phyloP scores from a whole-genome alignment of 2,888 invertebrate genomes.

The Proisotoma minuta region DNA sequence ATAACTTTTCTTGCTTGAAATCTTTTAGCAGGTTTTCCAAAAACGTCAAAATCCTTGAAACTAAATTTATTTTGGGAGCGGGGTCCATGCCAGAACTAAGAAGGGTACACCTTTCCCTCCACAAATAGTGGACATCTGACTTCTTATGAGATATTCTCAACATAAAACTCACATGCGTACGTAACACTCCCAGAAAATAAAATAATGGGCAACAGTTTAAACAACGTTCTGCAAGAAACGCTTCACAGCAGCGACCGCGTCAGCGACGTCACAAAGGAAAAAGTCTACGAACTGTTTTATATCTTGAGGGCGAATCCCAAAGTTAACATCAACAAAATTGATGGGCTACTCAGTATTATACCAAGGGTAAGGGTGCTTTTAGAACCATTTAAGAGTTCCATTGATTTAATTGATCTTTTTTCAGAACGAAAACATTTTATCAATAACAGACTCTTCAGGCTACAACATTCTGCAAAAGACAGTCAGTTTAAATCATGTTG shows the following conservation, averaged over 20 bases:
- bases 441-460: slow-evolving; percentile 63
- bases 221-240: slow-evolving; percentile 33
- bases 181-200: not conserved
- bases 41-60: no score
- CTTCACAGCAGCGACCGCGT: slow-evolving; percentile 31
- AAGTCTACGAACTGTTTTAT: slow-evolving; percentile 62
- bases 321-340: slow-evolving; percentile 62
- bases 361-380: slow-evolving; percentile 56
- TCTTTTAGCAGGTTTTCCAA: no score
- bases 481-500: slow-evolving; percentile 66
- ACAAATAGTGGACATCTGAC: no score
- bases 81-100: not conserved
- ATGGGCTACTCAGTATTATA: slow-evolving; percentile 62
- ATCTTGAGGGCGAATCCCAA: slow-evolving; percentile 64
- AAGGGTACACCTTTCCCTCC: no score
- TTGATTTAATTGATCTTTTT: slow-evolving; percentile 1
- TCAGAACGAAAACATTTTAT: slow-evolving; percentile 64
- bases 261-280: slow-evolving; percentile 58
- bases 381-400: not conserved
- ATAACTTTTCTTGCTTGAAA: no score
- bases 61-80: not conserved
- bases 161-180: no score
- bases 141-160: no score
- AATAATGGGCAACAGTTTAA: slow-evolving; percentile 40
- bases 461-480: slow-evolving; percentile 69